These are phyloP conservation scores for Caenorhabditis becei DNA, from an alignment of 2,888 invertebrate species.

Conservation along the genomic window DNA sequence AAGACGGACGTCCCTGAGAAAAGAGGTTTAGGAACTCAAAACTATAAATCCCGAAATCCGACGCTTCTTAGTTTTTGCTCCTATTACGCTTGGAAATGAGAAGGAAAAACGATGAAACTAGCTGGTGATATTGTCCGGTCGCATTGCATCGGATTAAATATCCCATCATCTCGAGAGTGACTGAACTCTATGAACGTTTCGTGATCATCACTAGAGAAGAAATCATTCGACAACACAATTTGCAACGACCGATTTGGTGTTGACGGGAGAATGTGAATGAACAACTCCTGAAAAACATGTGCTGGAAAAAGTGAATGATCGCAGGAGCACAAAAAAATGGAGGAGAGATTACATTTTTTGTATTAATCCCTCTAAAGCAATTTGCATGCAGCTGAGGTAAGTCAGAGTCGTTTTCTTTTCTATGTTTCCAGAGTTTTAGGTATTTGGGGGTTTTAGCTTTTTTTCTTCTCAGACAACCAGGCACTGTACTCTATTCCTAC, in stretches of 20 bases:
- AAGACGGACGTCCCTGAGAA: slow-evolving; percentile 9
- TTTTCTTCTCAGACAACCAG: not conserved
- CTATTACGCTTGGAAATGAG: not conserved
- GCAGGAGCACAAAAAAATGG: not conserved
- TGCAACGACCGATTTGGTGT: not conserved
- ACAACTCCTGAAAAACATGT: not conserved
- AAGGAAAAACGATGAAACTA: not conserved
- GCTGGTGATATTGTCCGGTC: slow-evolving; percentile 23
- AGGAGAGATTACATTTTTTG: not conserved
- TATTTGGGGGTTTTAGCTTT: not conserved
- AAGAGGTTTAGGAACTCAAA: slow-evolving; percentile 18
- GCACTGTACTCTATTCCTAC: not conserved
- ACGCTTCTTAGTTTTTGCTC: slow-evolving; percentile 25
- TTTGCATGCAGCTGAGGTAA: too few species aligned
- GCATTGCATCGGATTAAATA: slow-evolving; percentile 42
- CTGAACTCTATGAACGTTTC: slow-evolving; percentile 54
- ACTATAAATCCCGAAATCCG: not conserved
- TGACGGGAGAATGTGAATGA: slow-evolving; percentile 7
- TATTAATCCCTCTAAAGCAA: too few species aligned
- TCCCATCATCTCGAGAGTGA: slow-evolving; percentile 44
- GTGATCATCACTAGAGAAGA: slow-evolving; percentile 4
- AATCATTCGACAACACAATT: slow-evolving; percentile 7
- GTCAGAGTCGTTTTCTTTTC: too few species aligned
- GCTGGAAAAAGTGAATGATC: not conserved
- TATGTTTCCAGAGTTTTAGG: not conserved